Conservation (phyloP, 1,140 invertebrate genomes). For the Diachasmimorpha longicaudata region DNA sequence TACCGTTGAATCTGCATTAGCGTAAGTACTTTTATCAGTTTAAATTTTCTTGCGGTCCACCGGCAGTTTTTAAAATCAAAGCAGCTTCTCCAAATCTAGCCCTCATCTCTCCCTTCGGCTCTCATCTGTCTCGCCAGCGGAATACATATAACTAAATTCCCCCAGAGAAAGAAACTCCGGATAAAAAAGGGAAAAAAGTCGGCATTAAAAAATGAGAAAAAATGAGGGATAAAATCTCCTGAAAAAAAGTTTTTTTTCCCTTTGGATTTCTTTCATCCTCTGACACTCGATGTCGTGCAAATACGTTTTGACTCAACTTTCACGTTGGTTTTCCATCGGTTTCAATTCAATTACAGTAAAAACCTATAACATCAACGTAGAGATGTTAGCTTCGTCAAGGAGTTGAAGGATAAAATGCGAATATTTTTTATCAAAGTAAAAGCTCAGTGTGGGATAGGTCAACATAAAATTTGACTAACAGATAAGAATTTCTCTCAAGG, state of each 20-base stretch:
- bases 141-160: background rate
- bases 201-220: background rate
- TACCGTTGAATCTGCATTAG: background rate
- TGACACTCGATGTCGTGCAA: background rate
- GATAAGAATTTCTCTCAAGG: too few relatives aligned
- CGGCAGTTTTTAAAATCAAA: background rate
- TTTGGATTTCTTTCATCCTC: background rate
- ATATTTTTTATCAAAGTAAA: background rate
- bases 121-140: background rate
- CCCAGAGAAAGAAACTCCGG: background rate
- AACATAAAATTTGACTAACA: background rate
- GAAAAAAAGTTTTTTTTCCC: background rate
- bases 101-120: background rate
- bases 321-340: background rate
- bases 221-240: background rate
- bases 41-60: background rate
- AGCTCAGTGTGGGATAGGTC: background rate
- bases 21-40: background rate
- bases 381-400: background rate
- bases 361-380: background rate
- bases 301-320: constrained; percentile 4
- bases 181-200: background rate
- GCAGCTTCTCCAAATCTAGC: background rate
- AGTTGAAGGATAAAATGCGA: background rate
- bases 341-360: constrained; percentile 4